Evolutionary conservation across 2,113 vertebrate genomes (phyloP), one percentile per base, ranked within the genome.

Genomic region (Macquaria australasica): DNA sequence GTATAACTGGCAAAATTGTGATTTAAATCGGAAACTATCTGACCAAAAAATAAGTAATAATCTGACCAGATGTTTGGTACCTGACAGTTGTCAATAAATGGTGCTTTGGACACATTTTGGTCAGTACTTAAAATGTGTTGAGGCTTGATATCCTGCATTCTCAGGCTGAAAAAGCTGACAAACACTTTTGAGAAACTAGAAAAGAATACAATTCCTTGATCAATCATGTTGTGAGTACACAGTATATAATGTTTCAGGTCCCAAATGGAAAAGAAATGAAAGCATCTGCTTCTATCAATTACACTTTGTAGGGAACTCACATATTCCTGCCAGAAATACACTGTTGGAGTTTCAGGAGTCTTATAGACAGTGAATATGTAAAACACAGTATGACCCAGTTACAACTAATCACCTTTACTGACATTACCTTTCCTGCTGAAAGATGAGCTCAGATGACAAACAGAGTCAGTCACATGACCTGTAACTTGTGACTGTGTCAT

Each of bases 391-490:
- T 16, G 31, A 76, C 64, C 39, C 20, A 67, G 12, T 53, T 58
- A 12, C 5, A 70, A n/a, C 76, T 23, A 63, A 51, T 55, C 11
- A 25, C n/a, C 31, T n/a, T 75, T 85, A 34, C 56, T 88, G 76
- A 90, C 84, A 20, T 80, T 59, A 12, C 28, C 39, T 10, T 73
- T 4, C 9, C 73, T 21, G 56, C 41, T 72, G 39, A 69, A 5
- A 41, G 15, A 70, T 10, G 23, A 25, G 25, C 43, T 56, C 53
- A 34, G 53, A 41, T 37, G 74, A 60, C 55, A 84, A 81, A 91
- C 55, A 73, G 3, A 68, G 23, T 66, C 12, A 5, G 74, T 85
- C 81, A 88, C 43, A 2, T 81, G 71, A 85, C n/a, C 60, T 50
- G 48, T 21, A 67, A 53, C 76, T 23, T 48, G 43, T 45, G 21